Evolutionary conservation across 2,113 vertebrate species (phyloP), one percentile per base, ranked within the genome.

Genomic region (Anseranas semipalmata): DNA sequence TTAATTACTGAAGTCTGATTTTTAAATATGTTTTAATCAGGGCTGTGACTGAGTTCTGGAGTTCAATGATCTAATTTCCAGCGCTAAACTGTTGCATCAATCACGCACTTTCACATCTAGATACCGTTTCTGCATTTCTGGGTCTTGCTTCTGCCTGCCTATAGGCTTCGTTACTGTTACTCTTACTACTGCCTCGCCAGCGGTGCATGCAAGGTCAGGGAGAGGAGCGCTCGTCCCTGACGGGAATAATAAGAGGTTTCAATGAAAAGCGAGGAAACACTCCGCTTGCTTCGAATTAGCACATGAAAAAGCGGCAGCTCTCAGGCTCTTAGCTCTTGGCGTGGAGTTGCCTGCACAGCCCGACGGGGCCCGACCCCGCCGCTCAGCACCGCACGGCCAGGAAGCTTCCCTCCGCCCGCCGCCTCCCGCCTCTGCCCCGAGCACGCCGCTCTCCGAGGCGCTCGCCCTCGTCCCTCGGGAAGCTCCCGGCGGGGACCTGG

Each of bases 1-100:
- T 91, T 96, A 82, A 96, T 96, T 71, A 96, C 24, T 45, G 30
- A 46, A 77, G 90, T 88, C 91, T 43, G 88, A 74, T 87, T 67
- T 92, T 95, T 58, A 92, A 96, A 84, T 86, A 88, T 4, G 9
- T 60, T 89, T 89, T 85, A 91, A 80, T 80, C 94, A 92, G 90
- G 86, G n/a, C 83, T 41, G 56, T 6, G 68, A 90, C 37, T 80
- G 43, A 91, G 80, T 80, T 94, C 77, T 60, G 59, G n/a, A 28
- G 33, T 50, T 75, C 72, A 88, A 50, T 25, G 8, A 66, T 87
- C 68, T 78, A 39, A 74, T 92, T 94, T 83, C 77, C 79, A 90
- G 33, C 28, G 63, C 48, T 75, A 90, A 96, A 90, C 71, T 94
- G 66, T 85, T 85, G 87, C 60, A 89, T 52, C 65, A 71, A 32